A percentile compares a stretch with the other conserved stretches of the same genome.
Evolutionary conservation across 1,140 invertebrate species (phyloP).

Genomic region (Diplogasteroides magnus): DNA sequence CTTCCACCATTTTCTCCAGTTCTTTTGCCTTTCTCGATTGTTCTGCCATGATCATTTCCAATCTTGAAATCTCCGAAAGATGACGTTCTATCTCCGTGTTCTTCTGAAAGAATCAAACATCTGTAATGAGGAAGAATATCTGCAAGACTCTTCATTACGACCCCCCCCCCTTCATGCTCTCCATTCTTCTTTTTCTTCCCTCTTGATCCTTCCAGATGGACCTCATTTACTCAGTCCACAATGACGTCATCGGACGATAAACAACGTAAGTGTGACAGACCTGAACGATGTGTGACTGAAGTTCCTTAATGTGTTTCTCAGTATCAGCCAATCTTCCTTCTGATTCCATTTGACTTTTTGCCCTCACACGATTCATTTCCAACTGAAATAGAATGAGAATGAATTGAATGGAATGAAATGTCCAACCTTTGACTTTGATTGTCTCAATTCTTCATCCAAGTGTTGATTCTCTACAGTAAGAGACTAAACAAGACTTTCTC

Average conservation of each 20-base stretch:
- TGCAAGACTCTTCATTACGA: no score
- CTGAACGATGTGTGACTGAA: not conserved
- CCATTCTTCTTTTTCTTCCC: no score
- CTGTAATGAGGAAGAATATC: not conserved
- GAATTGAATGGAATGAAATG: no score
- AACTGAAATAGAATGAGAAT: not conserved
- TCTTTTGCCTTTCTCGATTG: not conserved
- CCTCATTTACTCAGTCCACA: no score
- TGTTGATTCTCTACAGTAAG: no score
- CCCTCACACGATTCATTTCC: not conserved
- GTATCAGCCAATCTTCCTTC: not conserved
- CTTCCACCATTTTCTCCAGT: not conserved
- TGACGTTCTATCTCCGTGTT: not conserved
- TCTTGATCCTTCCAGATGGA: no score
- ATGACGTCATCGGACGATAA: no score
- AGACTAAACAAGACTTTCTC: no score
- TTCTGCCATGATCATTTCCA: not conserved
- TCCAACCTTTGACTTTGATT: no score
- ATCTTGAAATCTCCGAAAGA: not conserved
- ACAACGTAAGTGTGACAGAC: no score
- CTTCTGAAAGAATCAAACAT: not conserved
- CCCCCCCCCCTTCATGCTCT: no score
- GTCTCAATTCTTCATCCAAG: no score
- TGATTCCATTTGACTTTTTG: not conserved
- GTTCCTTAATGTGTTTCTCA: not conserved